These are phyloP conservation scores for Aeoliscus strigatus DNA, from an alignment of 2,797 vertebrate species.

Conservation along the genomic window DNA sequence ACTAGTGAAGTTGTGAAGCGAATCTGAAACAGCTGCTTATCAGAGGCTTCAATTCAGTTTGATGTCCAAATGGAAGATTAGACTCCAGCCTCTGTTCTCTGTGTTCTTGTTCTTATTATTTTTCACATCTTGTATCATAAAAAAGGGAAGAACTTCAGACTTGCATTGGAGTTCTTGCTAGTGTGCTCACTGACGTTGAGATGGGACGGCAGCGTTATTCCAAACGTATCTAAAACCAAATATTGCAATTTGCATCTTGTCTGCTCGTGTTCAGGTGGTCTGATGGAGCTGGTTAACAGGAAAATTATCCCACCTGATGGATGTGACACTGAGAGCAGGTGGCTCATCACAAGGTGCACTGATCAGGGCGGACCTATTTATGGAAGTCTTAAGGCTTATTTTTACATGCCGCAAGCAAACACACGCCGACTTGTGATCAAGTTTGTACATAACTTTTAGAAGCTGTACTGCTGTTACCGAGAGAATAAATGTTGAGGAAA, in stretches of 20 bases:
- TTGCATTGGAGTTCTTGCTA: too few species aligned
- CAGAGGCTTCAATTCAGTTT: too few species aligned
- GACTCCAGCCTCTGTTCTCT: too few species aligned
- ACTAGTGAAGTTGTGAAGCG: too few species aligned
- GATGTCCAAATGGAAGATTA: too few species aligned
- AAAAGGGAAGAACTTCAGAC: too few species aligned
- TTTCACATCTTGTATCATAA: too few species aligned
- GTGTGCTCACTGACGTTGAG: slow-evolving; percentile 17
- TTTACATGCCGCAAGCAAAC: slow-evolving; percentile 22
- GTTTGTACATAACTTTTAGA: too few species aligned
- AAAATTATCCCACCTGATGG: slow-evolving; percentile 58
- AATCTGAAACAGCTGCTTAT: too few species aligned
- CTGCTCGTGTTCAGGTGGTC: slow-evolving; percentile 61
- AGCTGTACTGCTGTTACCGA: too few species aligned
- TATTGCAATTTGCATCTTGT: slow-evolving; percentile 23
- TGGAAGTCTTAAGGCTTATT: slow-evolving; percentile 23
- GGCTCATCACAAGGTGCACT: slow-evolving; percentile 58
- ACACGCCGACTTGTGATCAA: slow-evolving; percentile 22
- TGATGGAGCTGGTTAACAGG: slow-evolving; percentile 57
- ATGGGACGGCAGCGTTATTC: slow-evolving; percentile 16
- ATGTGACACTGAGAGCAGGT: slow-evolving; percentile 57
- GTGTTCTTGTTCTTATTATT: too few species aligned
- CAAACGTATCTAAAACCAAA: slow-evolving; percentile 29
- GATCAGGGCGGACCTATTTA: slow-evolving; percentile 36
- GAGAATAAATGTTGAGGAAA: too few species aligned